Conservation (phyloP, 2,113 vertebrate species). For the Stigmatopora argus region DNA sequence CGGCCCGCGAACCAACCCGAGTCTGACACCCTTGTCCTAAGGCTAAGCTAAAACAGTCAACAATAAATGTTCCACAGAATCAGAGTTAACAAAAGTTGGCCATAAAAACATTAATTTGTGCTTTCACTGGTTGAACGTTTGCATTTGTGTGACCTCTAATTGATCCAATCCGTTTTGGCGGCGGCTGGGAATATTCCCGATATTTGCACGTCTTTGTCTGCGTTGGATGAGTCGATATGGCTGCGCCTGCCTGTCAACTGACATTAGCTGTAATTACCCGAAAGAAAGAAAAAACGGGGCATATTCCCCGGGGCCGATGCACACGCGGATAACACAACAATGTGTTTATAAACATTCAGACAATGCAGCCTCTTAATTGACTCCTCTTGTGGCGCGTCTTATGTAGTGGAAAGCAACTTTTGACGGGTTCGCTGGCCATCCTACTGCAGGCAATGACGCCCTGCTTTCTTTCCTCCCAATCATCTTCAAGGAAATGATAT, state of each 20-base stretch:
- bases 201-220: slow-evolving; percentile 12
- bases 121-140: not conserved
- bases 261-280: slow-evolving; percentile 66
- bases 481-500: slow-evolving; percentile 21
- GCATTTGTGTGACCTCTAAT: not conserved
- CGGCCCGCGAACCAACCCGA: too few species aligned
- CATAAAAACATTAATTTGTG: not conserved
- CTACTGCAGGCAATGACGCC: slow-evolving; percentile 17
- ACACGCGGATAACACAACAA: slow-evolving; percentile 10
- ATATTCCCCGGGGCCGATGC: slow-evolving; percentile 37
- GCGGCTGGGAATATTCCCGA: not conserved
- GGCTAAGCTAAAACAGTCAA: too few species aligned
- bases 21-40: too few species aligned
- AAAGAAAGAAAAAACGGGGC: slow-evolving; percentile 37
- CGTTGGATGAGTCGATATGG: slow-evolving; percentile 13
- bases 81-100: too few species aligned
- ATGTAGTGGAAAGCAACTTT: slow-evolving; percentile 27
- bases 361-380: slow-evolving; percentile 48
- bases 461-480: slow-evolving; percentile 13
- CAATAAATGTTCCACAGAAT: too few species aligned
- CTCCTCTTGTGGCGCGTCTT: slow-evolving; percentile 25
- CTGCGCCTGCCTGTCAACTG: slow-evolving; percentile 56
- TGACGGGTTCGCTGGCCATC: slow-evolving; percentile 20
- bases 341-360: slow-evolving; percentile 28
- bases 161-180: not conserved